Conservation (phyloP, 2,113 vertebrate species). For the Clarias macrocephalus region DNA sequence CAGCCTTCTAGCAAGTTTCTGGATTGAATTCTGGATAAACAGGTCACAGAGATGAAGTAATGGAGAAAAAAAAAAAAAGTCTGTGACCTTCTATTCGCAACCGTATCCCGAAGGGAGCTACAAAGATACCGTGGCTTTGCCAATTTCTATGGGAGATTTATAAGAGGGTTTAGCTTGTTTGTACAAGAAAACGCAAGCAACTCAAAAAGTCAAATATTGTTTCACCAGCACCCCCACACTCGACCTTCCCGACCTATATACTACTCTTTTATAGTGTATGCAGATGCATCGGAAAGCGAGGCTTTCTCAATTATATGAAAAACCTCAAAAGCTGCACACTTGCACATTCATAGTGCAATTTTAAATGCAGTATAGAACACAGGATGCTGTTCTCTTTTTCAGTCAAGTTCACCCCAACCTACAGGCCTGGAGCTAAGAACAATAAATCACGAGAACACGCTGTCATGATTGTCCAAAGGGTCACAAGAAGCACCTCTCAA, state of each 20-base stretch:
- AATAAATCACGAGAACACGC: not conserved
- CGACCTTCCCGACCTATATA: not conserved
- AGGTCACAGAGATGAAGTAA: not conserved
- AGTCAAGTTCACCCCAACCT: not conserved
- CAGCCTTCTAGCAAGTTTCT: not conserved
- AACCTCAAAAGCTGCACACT: not conserved
- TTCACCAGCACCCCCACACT: not conserved
- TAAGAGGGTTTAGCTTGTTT: not conserved
- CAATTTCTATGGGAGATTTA: not conserved
- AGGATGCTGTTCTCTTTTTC: not conserved
- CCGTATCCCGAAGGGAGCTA: not conserved
- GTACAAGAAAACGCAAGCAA: not conserved
- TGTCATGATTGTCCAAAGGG: not conserved
- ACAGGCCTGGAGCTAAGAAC: not conserved
- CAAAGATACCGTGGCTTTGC: not conserved
- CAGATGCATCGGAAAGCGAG: not conserved
- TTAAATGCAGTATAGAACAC: no score
- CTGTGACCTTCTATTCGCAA: not conserved
- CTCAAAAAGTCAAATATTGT: not conserved
- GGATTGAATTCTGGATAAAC: not conserved
- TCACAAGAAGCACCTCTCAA: not conserved
- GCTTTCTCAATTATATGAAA: not conserved
- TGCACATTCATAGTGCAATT: not conserved
- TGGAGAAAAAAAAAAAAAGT: not conserved
- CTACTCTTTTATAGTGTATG: not conserved